A percentile compares a stretch with the other conserved stretches of the same genome.
Conservation (phyloP, 2,797 vertebrate genomes). For the Pipistrellus kuhlii region DNA sequence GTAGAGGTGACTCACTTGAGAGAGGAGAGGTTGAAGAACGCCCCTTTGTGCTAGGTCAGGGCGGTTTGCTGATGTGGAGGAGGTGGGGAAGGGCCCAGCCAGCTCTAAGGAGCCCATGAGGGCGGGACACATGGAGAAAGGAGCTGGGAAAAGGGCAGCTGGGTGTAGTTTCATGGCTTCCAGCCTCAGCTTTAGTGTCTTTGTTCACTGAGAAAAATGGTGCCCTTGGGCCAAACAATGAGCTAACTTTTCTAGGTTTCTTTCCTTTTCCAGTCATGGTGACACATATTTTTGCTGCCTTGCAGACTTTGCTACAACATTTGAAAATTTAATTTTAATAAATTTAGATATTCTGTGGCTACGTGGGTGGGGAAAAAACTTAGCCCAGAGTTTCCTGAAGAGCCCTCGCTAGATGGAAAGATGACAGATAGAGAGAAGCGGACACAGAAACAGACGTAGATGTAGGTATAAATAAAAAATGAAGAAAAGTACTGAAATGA, state of each 20-base stretch:
- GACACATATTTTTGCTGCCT: neutral
- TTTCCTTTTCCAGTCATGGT: neutral
- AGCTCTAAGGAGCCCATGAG: fast-evolving
- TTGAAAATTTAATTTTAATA: neutral
- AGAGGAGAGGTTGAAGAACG: neutral
- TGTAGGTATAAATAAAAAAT: neutral
- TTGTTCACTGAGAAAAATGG: neutral
- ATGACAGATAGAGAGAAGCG: neutral
- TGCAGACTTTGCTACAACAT: neutral
- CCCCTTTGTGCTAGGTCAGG: no score
- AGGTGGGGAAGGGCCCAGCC: fast-evolving
- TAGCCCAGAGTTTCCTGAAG: neutral
- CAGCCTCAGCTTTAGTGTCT: neutral
- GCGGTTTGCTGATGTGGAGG: neutral
- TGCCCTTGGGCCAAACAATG: neutral
- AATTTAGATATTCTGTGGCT: neutral
- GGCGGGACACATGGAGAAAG: neutral
- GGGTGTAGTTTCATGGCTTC: neutral
- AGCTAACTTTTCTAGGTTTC: neutral
- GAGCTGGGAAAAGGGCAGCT: neutral
- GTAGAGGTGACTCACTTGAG: neutral
- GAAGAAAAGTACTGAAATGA: neutral
- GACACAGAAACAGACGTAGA: neutral
- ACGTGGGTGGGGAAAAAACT: neutral
- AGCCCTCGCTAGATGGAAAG: neutral